A percentile compares a stretch with the other conserved stretches of the same genome.
phyloP scores from a whole-genome alignment of 2,888 invertebrate genomes.

The Drosophila prolongata region DNA sequence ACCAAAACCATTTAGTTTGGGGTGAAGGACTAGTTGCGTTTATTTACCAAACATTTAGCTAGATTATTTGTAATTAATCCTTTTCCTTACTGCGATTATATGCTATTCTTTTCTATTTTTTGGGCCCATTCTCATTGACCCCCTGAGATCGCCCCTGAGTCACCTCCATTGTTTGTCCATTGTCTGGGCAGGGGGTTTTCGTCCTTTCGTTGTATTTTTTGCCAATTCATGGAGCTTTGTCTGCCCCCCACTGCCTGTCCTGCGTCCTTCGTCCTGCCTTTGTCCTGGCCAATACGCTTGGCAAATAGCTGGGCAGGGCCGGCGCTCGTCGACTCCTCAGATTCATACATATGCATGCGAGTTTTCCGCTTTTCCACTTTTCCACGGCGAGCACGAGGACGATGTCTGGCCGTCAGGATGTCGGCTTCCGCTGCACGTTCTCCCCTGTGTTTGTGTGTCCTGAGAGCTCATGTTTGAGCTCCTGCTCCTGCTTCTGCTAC shows the following conservation, averaged over 20 bases:
- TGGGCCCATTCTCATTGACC: background rate
- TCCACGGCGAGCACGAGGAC: constrained; percentile 51
- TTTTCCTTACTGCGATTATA: too few relatives aligned
- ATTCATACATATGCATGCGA: constrained; percentile 67
- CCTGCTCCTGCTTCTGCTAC: constrained; percentile 15
- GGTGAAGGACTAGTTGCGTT: too few relatives aligned
- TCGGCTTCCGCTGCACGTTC: constrained; percentile 56
- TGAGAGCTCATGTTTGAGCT: constrained; percentile 29
- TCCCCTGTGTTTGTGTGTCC: constrained; percentile 15
- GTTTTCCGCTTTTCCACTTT: constrained; percentile 79
- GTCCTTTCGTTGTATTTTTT: constrained; percentile 43
- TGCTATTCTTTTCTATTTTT: background rate
- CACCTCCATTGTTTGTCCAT: constrained; percentile 71
- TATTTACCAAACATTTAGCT: too few relatives aligned
- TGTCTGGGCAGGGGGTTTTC: constrained; percentile 65
- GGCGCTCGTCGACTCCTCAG: constrained; percentile 36
- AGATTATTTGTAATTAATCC: too few relatives aligned
- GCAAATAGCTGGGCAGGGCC: constrained; percentile 68
- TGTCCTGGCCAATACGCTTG: constrained; percentile 70
- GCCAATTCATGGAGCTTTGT: constrained; percentile 71
- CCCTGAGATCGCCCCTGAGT: constrained; percentile 21
- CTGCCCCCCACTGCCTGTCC: constrained; percentile 22
- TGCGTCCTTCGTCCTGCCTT: constrained; percentile 12
- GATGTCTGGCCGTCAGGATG: constrained; percentile 51
- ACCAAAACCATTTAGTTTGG: too few relatives aligned